A percentile compares a stretch with the other conserved stretches of the same genome.
Conservation (phyloP, 1,140 invertebrate species). For the Himalopsyche phryganea region DNA sequence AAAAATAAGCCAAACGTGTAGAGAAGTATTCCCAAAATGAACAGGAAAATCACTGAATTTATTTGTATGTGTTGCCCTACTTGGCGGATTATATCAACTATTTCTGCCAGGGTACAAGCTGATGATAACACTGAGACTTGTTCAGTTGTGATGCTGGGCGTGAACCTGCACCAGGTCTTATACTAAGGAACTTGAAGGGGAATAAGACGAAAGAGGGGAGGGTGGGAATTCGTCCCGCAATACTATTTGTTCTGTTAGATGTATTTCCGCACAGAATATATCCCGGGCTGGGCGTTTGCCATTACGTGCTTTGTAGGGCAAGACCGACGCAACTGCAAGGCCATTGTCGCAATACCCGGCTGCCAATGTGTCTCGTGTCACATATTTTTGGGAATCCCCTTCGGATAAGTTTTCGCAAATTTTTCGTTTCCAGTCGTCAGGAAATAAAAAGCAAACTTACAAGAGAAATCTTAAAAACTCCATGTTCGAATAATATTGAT, state of each 20-base stretch:
- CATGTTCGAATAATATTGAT: too few relatives aligned
- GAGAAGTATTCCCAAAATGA: conserved; percentile 23
- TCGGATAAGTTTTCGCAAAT: too few relatives aligned
- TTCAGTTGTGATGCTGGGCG: conserved; percentile 9
- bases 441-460: too few relatives aligned
- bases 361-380: conserved; percentile 5
- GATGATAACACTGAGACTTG: conserved; percentile 7
- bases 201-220: background rate
- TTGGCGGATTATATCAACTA: conserved; percentile 23
- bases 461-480: too few relatives aligned
- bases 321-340: conserved; percentile 16
- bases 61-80: conserved; percentile 22
- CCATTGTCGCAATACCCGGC: background rate
- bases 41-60: conserved; percentile 18
- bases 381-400: too few relatives aligned
- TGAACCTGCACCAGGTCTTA: conserved; percentile 10
- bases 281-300: conserved; percentile 14
- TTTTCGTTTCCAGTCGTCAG: too few relatives aligned
- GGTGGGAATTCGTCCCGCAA: background rate
- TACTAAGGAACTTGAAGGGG: conserved; percentile 1
- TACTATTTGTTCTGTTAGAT: conserved; percentile 16
- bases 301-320: conserved; percentile 25
- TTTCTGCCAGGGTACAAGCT: conserved; percentile 21
- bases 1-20: conserved; percentile 33
- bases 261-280: conserved; percentile 22